These are phyloP conservation scores for Apodemia duryi DNA, from an alignment of 2,888 invertebrate genomes.

Conservation along the genomic window DNA sequence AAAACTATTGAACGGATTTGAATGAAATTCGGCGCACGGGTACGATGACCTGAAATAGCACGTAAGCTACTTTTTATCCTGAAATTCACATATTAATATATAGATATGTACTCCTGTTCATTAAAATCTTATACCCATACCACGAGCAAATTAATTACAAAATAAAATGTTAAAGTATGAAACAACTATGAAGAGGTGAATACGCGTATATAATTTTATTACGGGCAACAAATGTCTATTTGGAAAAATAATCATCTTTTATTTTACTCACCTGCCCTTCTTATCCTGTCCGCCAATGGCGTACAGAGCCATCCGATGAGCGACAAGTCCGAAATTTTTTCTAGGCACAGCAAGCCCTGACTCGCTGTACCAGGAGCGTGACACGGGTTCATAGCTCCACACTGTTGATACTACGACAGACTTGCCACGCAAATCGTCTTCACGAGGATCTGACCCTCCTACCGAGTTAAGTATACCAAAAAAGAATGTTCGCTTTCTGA, in stretches of 20 bases:
- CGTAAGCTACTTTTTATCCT: too few relatives aligned
- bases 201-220: too few relatives aligned
- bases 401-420: conserved; percentile 80
- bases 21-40: too few relatives aligned
- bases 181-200: too few relatives aligned
- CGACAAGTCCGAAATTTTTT: conserved; percentile 85
- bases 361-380: conserved; percentile 82
- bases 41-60: too few relatives aligned
- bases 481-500: background rate
- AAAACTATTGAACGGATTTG: too few relatives aligned
- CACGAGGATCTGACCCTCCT: conserved; percentile 84
- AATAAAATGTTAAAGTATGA: too few relatives aligned
- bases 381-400: conserved; percentile 84
- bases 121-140: too few relatives aligned
- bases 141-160: too few relatives aligned
- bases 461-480: conserved; percentile 7
- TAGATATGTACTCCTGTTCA: too few relatives aligned
- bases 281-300: conserved; percentile 86
- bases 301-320: conserved; percentile 82
- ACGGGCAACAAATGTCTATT: background rate
- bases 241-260: background rate
- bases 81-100: too few relatives aligned
- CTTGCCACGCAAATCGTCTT: conserved; percentile 76
- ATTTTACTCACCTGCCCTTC: conserved; percentile 64
- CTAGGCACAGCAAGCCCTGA: conserved; percentile 79